A percentile compares a stretch with the other conserved stretches of the same genome.
Conservation (phyloP, 2,888 invertebrate species). For the Hymenopus coronatus region DNA sequence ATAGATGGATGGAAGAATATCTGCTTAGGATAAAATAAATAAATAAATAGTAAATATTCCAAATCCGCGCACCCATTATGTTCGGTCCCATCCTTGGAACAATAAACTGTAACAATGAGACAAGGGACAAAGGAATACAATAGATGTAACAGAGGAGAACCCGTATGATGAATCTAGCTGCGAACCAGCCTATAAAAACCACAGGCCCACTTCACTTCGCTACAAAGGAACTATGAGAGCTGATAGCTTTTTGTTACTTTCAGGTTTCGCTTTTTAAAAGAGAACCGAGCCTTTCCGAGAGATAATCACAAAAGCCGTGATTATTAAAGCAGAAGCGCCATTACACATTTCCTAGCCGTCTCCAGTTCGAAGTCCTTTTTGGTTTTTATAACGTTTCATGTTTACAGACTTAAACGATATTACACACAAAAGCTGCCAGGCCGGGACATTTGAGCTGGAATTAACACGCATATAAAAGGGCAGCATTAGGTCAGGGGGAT, state of each 20-base stretch:
- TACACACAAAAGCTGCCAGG: background rate
- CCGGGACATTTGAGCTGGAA: background rate
- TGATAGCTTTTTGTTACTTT: background rate
- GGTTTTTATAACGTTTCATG: background rate
- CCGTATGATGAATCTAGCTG: background rate
- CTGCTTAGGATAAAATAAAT: no score
- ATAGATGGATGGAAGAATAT: no score
- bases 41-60: background rate
- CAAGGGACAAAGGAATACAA: background rate
- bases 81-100: background rate
- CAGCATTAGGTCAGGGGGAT: background rate
- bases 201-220: background rate
- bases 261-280: background rate
- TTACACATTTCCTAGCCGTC: background rate
- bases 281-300: background rate
- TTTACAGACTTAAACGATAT: background rate
- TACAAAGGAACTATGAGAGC: background rate
- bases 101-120: background rate
- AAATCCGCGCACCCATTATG: background rate
- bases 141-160: background rate
- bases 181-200: background rate
- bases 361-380: background rate
- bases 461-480: background rate
- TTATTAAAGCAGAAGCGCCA: background rate
- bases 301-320: background rate